These are phyloP conservation scores for Ophion costatus DNA, from an alignment of 2,888 invertebrate species.

Conservation along the genomic window DNA sequence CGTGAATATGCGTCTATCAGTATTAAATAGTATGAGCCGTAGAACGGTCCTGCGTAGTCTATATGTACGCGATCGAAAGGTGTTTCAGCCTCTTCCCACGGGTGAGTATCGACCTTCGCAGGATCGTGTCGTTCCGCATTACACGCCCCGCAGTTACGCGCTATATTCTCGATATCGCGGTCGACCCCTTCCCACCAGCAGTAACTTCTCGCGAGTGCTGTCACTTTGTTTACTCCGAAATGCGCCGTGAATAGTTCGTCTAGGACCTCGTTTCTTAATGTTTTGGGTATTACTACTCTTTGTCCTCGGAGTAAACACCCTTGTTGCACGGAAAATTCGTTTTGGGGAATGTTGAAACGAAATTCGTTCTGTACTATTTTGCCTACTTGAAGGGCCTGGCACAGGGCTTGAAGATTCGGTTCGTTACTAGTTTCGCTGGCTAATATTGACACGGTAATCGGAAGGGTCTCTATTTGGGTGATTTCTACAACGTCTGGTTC, in stretches of 20 bases:
- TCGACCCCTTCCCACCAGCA: no score
- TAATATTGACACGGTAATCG: neutral
- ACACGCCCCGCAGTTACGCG: no score
- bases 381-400: no score
- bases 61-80: slow-evolving; percentile 39
- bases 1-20: no score
- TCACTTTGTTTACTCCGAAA: no score
- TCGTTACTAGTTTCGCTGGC: no score
- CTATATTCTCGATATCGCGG: no score
- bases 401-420: no score
- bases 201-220: no score
- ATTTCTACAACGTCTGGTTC: slow-evolving; percentile 1
- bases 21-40: neutral
- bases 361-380: neutral
- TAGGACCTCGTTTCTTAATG: slow-evolving; percentile 1
- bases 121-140: no score
- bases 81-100: slow-evolving; percentile 23
- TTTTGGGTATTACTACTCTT: slow-evolving; percentile 31
- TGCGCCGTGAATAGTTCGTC: slow-evolving; percentile 1
- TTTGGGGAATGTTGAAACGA: neutral
- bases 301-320: slow-evolving; percentile 29
- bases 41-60: slow-evolving; percentile 32
- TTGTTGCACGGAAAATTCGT: slow-evolving; percentile 31
- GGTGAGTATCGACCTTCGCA: neutral
- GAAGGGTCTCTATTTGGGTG: neutral